Base-by-base conservation (phyloP, 2,113 vertebrate species). In the Columbina picui region DNA sequence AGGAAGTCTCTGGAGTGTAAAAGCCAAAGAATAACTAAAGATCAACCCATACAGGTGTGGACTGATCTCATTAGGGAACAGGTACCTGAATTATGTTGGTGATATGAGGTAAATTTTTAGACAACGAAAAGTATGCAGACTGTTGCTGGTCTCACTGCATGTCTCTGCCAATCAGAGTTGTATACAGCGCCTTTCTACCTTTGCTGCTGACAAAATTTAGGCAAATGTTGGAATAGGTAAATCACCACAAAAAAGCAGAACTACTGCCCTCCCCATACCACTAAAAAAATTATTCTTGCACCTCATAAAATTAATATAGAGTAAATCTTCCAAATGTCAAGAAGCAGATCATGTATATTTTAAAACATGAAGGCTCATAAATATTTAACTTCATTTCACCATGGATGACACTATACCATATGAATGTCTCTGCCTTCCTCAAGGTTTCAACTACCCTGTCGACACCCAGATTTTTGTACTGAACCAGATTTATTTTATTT, bases 81-180 rank as follows among this genome's bases (percentile, higher is more conserved):
- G 47, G 9, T 45, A 53, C 7, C 12, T 36, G 12, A 88, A 57
- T 36, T 8, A 56, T 34, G 12, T 27, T 39, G 14, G 14, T 9
- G 19, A 36, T 12, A 7, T 7, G 3, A 87, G 29, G 19, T 27
- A 60, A 38, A 59, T 34, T 47, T 90, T 59, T 64, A 45, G 25
- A 25, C 32, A 27, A 59, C 11, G 43, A 34, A 76, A 63, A 41
- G 5, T 17, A 50, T 15, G 32, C 38, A 84, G 36, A 10, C 10
- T 16, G 21, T 18, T 50, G 13, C 22, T 0, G 0, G 16, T 41
- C 25, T 45, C 22, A 47, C 14, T 50, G 34, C 27, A 20, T 2
- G 4, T 10, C 10, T 36, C 2, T 59, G 56, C 9, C 30, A 71
- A 83, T 41, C 32, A 56, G 15, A 71, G 21, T 18, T 73, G 38